Base-by-base conservation (phyloP, 2,797 vertebrate genomes). In the Oreochromis grahami region DNA sequence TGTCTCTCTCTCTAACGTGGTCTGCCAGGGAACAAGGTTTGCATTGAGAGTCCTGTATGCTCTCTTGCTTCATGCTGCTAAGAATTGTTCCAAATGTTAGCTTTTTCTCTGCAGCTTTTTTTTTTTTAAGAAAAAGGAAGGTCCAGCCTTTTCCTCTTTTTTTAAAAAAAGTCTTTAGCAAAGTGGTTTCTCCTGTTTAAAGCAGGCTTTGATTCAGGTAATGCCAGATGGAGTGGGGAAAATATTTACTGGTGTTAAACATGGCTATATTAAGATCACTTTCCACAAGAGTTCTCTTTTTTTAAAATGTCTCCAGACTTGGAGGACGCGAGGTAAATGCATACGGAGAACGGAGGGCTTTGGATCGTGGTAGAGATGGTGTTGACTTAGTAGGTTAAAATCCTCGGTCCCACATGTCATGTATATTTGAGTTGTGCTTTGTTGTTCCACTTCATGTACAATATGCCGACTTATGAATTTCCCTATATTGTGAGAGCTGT, bases 11-110 rank as follows among this genome's bases (percentile, higher is more conserved):
- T 91, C 90, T 93, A 93, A 82, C 89, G 88, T 92, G 93, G 94
- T 94, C 93, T 92, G 89, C 86, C 63, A 21, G 87, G 91, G 92
- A 96, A 96, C 96, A 96, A 96, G 94, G 95, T 96, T 94, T 88
- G 94, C 93, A 94, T 96, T 96, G 94, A 96, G 93, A 88, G 90
- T 86, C 90, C 91, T 91, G 92, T 92, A 92, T 86, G 87, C 92
- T 90, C 94, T 94, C 88, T 86, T 87, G 89, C 93, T 93, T 94
- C 94, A 93, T 72, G 91, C 87, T 91, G 93, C 90, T 88, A 55
- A 94, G 93, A 92, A 96, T 96, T 95, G 95, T 95, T 95, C 93
- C 93, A 94, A 92, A 94, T 93, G 81, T 76, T 85, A 76, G 83
- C 76, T 81, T 80, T 82, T 87, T 87, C 81, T 34, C 43, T 19